Evolutionary conservation across 2,888 invertebrate species (phyloP).

Genomic region (Drosophila bunnanda): DNA sequence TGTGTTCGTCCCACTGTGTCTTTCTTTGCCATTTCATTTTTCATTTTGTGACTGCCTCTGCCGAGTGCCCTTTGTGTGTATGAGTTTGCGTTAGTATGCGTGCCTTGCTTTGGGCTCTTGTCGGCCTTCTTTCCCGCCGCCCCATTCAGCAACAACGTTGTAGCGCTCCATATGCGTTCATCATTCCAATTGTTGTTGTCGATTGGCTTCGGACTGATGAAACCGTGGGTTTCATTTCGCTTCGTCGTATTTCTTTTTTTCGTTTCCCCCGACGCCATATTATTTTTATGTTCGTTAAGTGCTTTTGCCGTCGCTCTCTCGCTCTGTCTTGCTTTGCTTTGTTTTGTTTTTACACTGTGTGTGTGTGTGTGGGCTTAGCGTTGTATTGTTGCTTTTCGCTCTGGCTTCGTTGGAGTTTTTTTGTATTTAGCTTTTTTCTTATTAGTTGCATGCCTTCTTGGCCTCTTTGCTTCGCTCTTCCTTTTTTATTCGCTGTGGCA

Average conservation of each 20-base stretch:
- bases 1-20: constrained; percentile 58
- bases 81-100: constrained; percentile 41
- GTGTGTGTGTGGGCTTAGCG: constrained; percentile 25
- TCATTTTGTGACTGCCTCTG: constrained; percentile 66
- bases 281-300: constrained; percentile 70
- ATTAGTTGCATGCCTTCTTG: constrained; percentile 51
- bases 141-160: constrained; percentile 21
- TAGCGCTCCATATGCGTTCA: constrained; percentile 43
- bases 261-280: constrained; percentile 68
- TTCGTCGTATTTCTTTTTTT: constrained; percentile 30
- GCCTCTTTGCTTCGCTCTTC: constrained; percentile 32
- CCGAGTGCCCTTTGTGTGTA: constrained; percentile 28
- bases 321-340: constrained; percentile 11
- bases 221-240: constrained; percentile 29
- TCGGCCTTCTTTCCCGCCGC: constrained; percentile 41
- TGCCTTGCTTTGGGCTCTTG: constrained; percentile 64
- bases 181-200: constrained; percentile 52
- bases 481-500: constrained; percentile 39
- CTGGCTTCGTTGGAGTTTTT: constrained; percentile 29
- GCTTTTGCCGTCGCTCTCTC: constrained; percentile 59
- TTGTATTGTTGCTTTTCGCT: constrained; percentile 7
- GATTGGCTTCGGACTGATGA: constrained; percentile 41
- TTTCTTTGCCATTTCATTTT: constrained; percentile 68
- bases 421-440: constrained; percentile 56
- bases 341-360: constrained; percentile 3